Percentiles rank a stretch among this genome's conserved stretches.
Evolutionary conservation across 2,113 vertebrate genomes (phyloP).

Genomic region (Bucco capensis): DNA sequence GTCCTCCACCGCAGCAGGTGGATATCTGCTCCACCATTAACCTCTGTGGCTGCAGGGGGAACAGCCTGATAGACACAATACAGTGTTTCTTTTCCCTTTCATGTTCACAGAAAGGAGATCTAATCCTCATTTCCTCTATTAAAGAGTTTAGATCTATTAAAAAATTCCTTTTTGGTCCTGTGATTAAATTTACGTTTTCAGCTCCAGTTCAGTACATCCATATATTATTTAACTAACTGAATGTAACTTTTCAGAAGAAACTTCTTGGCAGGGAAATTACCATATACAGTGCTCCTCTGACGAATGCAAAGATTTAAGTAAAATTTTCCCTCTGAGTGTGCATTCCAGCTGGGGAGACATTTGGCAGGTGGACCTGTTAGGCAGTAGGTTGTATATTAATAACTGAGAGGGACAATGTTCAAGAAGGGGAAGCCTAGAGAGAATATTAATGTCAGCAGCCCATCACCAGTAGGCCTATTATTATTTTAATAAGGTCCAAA

Average conservation of each 20-base stretch:
- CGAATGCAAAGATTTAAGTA: neutral
- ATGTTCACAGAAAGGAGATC: neutral
- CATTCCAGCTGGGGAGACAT: neutral
- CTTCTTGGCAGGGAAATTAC: neutral
- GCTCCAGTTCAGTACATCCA: neutral
- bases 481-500: neutral
- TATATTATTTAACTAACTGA: neutral
- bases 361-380: neutral
- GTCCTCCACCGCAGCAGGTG: too few relatives aligned
- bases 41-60: neutral
- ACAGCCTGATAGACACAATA: neutral
- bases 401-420: neutral
- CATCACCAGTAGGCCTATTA: neutral
- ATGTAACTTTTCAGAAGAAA: neutral
- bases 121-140: neutral
- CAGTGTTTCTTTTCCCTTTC: neutral
- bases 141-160: neutral
- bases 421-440: neutral
- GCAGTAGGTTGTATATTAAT: neutral
- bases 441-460: neutral
- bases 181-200: neutral
- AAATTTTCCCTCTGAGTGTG: neutral
- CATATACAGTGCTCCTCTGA: neutral
- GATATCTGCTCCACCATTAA: fast-evolving
- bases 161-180: neutral